Evolutionary conservation across 1,140 invertebrate genomes (phyloP).

Genomic region (Samia ricini): DNA sequence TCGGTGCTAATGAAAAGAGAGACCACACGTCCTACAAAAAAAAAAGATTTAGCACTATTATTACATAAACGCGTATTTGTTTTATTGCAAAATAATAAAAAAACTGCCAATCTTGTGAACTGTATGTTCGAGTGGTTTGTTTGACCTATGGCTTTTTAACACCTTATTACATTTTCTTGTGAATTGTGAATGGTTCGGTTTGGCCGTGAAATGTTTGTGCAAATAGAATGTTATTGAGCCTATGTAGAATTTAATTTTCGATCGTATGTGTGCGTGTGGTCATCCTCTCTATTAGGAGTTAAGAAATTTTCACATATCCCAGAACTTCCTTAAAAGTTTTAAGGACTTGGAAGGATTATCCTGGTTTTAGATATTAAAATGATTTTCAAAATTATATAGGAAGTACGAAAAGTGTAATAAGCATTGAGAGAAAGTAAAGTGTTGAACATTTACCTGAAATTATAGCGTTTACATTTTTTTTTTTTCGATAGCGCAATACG

Average conservation of each 20-base stretch:
- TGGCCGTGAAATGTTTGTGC: not conserved
- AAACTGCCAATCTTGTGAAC: conserved; percentile 14
- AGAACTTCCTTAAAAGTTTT: not conserved
- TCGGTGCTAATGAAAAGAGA: conserved; percentile 61
- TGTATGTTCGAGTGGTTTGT: not conserved
- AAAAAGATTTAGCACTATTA: conserved; percentile 11
- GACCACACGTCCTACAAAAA: conserved; percentile 37
- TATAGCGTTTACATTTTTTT: no score
- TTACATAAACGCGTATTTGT: conserved; percentile 28
- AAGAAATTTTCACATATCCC: not conserved
- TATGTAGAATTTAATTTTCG: not conserved
- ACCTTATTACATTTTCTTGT: conserved; percentile 1
- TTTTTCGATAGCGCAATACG: no score
- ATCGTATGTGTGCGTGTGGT: not conserved
- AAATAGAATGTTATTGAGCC: not conserved
- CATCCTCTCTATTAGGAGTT: not conserved
- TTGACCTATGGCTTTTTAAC: not conserved
- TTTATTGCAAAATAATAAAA: conserved; percentile 19
- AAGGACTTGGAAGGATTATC: no score
- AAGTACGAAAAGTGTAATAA: no score
- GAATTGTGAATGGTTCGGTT: conserved; percentile 3
- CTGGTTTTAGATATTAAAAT: no score
- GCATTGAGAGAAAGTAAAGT: no score
- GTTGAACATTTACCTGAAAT: no score
- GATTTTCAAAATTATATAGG: no score